These are phyloP conservation scores for Rhopilema esculentum DNA, from an alignment of 30 jellyfish, hydroid and myxozoan species.

Conservation along the genomic window DNA sequence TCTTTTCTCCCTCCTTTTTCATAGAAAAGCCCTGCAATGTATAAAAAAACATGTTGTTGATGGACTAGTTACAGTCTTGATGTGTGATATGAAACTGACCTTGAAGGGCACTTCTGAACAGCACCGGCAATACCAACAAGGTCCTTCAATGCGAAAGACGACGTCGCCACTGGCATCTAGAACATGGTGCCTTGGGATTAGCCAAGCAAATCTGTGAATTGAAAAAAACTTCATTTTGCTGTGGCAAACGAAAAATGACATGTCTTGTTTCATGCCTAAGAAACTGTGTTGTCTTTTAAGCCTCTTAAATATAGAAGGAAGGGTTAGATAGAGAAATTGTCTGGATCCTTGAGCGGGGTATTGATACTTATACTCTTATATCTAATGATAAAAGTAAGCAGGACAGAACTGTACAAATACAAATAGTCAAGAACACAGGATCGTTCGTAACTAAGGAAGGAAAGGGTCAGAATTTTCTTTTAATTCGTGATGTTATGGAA, in stretches of 20 bases:
- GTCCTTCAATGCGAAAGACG: constrained; percentile 51
- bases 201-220: constrained; percentile 56
- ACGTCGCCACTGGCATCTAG: constrained; percentile 64
- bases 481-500: too few relatives aligned
- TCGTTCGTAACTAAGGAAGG: too few relatives aligned
- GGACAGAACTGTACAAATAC: too few relatives aligned
- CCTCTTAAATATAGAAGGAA: not conserved
- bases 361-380: too few relatives aligned
- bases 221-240: not conserved
- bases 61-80: not conserved
- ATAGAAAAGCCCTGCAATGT: not conserved
- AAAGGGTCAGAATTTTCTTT: too few relatives aligned
- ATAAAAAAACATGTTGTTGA: not conserved
- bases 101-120: constrained; percentile 68
- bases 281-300: too few relatives aligned
- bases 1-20: too few relatives aligned
- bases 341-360: too few relatives aligned
- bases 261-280: not conserved
- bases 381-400: too few relatives aligned
- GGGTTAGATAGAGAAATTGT: not conserved
- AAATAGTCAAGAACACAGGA: too few relatives aligned
- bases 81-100: constrained; percentile 4
- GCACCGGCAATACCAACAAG: constrained; percentile 69
- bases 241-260: not conserved
- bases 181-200: constrained; percentile 31